These are phyloP conservation scores for Venustoraphidia nigricollis DNA, from an alignment of 2,888 invertebrate species.

Conservation along the genomic window DNA sequence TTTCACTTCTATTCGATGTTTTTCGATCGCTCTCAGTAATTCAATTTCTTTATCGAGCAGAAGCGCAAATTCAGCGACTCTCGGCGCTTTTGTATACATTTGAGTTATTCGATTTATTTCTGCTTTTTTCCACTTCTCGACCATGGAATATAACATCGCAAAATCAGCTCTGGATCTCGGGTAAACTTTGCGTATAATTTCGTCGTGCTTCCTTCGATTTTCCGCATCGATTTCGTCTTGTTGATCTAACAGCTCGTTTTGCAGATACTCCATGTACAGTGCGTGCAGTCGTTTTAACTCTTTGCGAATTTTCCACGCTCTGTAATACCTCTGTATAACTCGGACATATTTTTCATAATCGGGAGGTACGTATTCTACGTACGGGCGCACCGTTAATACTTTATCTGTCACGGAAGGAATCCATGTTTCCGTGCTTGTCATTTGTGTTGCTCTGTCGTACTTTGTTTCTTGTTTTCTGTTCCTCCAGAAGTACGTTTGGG, in stretches of 20 bases:
- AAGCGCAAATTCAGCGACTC: conserved; percentile 51
- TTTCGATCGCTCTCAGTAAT: conserved; percentile 50
- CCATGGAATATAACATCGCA: conserved; percentile 52
- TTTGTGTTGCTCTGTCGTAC: conserved; percentile 44
- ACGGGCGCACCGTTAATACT: conserved; percentile 44
- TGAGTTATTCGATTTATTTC: conserved; percentile 45
- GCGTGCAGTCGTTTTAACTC: conserved; percentile 31
- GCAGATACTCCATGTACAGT: conserved; percentile 32
- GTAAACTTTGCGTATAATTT: conserved; percentile 49
- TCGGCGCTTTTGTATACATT: conserved; percentile 48
- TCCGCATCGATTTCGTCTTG: conserved; percentile 30
- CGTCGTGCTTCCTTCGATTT: conserved; percentile 34
- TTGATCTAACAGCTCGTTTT: conserved; percentile 35
- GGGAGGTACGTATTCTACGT: conserved; percentile 38
- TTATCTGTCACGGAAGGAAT: conserved; percentile 47
- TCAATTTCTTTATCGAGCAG: conserved; percentile 60
- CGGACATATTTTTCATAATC: conserved; percentile 34
- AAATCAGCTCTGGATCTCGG: conserved; percentile 59
- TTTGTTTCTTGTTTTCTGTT: conserved; percentile 36
- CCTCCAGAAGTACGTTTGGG: conserved; percentile 42
- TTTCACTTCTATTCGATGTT: conserved; percentile 42
- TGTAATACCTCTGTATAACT: conserved; percentile 50
- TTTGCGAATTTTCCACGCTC: conserved; percentile 37
- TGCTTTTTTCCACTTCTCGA: conserved; percentile 49
- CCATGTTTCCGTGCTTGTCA: conserved; percentile 36